Conservation (phyloP, 2,113 vertebrate species). For the Tenebrosternarchus preto region DNA sequence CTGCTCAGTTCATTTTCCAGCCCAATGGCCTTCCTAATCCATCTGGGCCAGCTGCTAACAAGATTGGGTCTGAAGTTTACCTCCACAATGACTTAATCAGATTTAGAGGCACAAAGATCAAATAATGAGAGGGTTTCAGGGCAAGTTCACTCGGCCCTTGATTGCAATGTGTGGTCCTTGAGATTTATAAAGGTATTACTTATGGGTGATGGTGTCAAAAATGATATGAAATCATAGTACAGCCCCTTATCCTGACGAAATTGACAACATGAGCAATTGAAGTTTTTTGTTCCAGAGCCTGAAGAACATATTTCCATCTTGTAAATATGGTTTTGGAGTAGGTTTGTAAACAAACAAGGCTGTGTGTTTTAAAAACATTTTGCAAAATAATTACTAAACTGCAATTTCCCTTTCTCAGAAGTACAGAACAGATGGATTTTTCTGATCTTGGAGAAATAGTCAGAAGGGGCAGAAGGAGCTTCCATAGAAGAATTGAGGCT, state of each 20-base stretch:
- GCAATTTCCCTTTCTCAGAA: slow-evolving; percentile 24
- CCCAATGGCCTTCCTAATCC: slow-evolving; percentile 98
- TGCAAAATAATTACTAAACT: slow-evolving; percentile 62
- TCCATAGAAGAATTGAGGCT: slow-evolving; percentile 18
- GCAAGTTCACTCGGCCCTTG: slow-evolving; percentile 99
- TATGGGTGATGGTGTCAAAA: slow-evolving; percentile 79
- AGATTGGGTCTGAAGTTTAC: slow-evolving; percentile 99
- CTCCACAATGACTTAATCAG: slow-evolving; percentile 99
- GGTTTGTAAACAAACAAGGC: slow-evolving; percentile 76
- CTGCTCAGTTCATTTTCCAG: slow-evolving; percentile 99
- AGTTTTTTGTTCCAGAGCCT: not conserved
- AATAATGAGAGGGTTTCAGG: slow-evolving; percentile 99
- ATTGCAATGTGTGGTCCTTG: slow-evolving; percentile 99
- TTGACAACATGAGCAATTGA: not conserved
- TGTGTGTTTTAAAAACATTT: slow-evolving; percentile 71
- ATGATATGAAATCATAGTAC: slow-evolving; percentile 50
- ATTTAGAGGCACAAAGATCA: slow-evolving; percentile 99
- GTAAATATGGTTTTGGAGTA: slow-evolving; percentile 67
- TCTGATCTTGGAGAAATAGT: slow-evolving; percentile 7
- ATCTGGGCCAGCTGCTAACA: slow-evolving; percentile 99
- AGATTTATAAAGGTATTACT: slow-evolving; percentile 90
- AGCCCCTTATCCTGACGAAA: slow-evolving; percentile 50
- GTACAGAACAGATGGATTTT: slow-evolving; percentile 22
- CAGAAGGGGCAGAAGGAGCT: slow-evolving; percentile 17
- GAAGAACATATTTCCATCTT: not conserved